These are phyloP conservation scores for Crotophaga sulcirostris DNA, from an alignment of 2,113 vertebrate species.

Conservation along the genomic window DNA sequence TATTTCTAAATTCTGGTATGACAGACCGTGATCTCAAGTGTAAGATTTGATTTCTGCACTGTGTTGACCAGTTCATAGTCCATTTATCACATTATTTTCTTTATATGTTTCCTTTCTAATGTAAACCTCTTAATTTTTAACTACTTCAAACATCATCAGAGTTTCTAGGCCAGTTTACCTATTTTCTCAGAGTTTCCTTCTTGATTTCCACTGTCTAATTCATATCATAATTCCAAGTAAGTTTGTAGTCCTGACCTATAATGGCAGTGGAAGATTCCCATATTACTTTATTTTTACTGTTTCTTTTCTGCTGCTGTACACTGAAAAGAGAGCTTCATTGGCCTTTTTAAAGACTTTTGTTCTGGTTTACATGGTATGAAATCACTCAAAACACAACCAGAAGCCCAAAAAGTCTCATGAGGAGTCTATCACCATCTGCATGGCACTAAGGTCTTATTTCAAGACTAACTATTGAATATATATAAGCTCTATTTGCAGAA, in stretches of 20 bases:
- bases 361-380: neutral
- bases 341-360: neutral
- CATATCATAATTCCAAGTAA: neutral
- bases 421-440: neutral
- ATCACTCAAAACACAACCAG: neutral
- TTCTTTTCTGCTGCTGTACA: neutral
- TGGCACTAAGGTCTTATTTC: neutral
- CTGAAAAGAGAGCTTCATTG: neutral
- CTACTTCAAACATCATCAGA: neutral
- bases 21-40: neutral
- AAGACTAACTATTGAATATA: neutral
- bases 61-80: neutral
- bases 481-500: neutral
- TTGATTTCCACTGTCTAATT: neutral
- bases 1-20: neutral
- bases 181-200: neutral
- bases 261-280: neutral
- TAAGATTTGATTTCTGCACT: neutral
- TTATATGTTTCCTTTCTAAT: neutral
- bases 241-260: neutral
- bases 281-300: neutral
- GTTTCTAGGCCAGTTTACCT: neutral
- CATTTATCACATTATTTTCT: neutral
- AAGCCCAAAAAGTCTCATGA: neutral
- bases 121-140: neutral